Conservation (phyloP, 2,113 vertebrate genomes). For the Urocitellus parryii region DNA sequence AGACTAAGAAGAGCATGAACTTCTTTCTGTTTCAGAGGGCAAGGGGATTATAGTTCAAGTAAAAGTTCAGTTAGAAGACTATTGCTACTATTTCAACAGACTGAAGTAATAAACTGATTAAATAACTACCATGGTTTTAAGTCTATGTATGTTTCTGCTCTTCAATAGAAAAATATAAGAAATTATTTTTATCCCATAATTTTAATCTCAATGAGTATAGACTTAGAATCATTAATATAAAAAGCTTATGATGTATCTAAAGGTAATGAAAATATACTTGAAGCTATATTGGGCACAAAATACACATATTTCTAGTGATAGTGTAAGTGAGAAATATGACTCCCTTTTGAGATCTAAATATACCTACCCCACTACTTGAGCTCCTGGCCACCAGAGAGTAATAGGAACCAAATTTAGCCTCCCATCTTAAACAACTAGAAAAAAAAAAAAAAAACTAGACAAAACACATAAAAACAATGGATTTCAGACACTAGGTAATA, state of each 20-base stretch:
- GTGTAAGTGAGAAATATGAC: constrained; percentile 27
- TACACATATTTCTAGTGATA: constrained; percentile 42
- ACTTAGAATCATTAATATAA: constrained; percentile 64
- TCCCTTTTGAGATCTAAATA: constrained; percentile 64
- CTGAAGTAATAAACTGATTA: constrained; percentile 26
- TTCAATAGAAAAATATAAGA: constrained; percentile 42
- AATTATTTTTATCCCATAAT: constrained; percentile 57
- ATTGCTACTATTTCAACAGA: not conserved
- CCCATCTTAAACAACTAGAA: constrained; percentile 27
- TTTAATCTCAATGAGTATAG: constrained; percentile 66
- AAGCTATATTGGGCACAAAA: constrained; percentile 36
- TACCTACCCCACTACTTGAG: constrained; percentile 27
- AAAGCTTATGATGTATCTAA: constrained; percentile 14
- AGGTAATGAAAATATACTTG: constrained; percentile 23
- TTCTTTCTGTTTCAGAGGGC: not conserved
- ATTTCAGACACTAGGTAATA: constrained; percentile 18
- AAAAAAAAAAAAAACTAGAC: constrained; percentile 34
- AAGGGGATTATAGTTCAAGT: not conserved
- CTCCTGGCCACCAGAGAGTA: constrained; percentile 24
- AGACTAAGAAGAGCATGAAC: not conserved
- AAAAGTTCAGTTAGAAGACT: not conserved
- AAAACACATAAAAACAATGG: constrained; percentile 21
- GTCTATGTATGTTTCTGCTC: constrained; percentile 48
- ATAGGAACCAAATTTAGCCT: constrained; percentile 19
- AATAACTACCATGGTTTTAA: constrained; percentile 50